Conservation (phyloP, 2,797 vertebrate species). For the Lepus oiostolus region DNA sequence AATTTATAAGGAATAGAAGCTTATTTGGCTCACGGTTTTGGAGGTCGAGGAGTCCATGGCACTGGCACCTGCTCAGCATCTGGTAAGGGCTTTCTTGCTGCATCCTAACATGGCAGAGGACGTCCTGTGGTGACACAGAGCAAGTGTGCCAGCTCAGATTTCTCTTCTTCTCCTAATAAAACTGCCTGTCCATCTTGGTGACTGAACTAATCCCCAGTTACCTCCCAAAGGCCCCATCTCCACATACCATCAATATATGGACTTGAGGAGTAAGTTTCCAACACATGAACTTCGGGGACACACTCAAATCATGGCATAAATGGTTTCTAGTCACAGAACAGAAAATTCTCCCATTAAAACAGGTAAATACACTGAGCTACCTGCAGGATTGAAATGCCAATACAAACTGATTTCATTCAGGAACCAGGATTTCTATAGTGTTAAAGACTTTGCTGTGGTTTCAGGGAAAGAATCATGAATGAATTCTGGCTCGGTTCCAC, state of each 20-base stretch:
- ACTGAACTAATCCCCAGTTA: neutral
- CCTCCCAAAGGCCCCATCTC: neutral
- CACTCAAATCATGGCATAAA: neutral
- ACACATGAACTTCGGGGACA: neutral
- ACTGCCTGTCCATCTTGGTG: neutral
- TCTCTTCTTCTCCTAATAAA: neutral
- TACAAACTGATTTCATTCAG: constrained; percentile 6
- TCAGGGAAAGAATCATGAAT: constrained; percentile 58
- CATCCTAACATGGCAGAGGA: no score
- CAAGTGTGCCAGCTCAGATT: neutral
- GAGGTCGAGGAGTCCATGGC: neutral
- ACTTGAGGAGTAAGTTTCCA: neutral
- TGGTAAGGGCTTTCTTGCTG: neutral
- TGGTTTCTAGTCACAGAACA: neutral
- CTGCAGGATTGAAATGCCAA: neutral
- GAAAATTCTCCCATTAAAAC: neutral
- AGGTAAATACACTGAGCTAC: neutral
- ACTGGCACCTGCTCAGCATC: neutral
- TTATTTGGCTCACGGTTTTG: neutral
- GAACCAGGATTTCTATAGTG: constrained; percentile 27
- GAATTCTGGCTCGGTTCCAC: neutral
- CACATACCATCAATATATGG: neutral
- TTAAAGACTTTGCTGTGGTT: constrained; percentile 55
- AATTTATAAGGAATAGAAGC: neutral
- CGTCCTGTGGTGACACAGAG: neutral